Conservation (phyloP, 2,888 invertebrate genomes). For the Notocelia uddmanniana region DNA sequence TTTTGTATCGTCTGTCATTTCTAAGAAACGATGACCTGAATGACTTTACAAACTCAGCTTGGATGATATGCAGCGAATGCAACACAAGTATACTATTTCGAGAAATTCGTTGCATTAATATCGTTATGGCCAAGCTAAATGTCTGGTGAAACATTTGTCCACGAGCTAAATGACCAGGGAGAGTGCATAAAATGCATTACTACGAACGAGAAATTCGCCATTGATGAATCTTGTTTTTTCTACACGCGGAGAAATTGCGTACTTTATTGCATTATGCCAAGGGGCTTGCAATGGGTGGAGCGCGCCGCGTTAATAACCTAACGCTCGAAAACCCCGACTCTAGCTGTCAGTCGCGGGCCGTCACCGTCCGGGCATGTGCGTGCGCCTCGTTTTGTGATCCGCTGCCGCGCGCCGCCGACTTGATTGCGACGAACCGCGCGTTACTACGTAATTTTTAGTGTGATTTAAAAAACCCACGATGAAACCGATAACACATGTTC, state of each 20-base stretch:
- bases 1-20: conserved; percentile 38
- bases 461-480: no score
- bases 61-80: conserved; percentile 11
- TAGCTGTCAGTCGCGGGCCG: no score
- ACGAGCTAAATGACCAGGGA: neutral
- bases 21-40: conserved; percentile 15
- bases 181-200: conserved; percentile 8
- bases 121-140: conserved; percentile 9
- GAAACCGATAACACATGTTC: no score
- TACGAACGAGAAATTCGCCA: neutral
- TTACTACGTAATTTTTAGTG: no score
- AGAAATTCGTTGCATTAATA: conserved; percentile 9
- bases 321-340: no score
- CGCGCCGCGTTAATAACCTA: no score
- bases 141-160: conserved; percentile 3
- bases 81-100: neutral
- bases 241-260: neutral
- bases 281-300: no score
- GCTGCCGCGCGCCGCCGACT: no score
- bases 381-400: no score
- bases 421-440: no score
- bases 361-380: no score
- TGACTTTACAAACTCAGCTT: conserved; percentile 18
- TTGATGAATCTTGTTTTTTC: neutral
- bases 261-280: neutral